Conservation (phyloP, 2,888 invertebrate species). For the Andrena camellia region DNA sequence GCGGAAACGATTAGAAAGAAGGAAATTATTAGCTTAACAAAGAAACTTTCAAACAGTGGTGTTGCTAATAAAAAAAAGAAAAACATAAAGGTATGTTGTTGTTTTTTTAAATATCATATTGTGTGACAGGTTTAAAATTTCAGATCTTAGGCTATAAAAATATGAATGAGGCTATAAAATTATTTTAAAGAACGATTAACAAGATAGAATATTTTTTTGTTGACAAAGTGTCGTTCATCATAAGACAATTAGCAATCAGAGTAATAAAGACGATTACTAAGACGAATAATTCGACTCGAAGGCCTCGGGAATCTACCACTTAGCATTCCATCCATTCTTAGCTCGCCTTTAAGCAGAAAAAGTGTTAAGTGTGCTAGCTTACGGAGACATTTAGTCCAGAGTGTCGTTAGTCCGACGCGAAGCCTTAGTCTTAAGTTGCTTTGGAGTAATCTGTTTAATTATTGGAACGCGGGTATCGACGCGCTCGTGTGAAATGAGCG, state of each 20-base stretch:
- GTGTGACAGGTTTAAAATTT: neutral
- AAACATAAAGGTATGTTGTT: neutral
- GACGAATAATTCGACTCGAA: too few species aligned
- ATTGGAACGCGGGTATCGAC: neutral
- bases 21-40: constrained; percentile 32
- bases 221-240: too few species aligned
- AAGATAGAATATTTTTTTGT: too few species aligned
- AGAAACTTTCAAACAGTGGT: neutral
- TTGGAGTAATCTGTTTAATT: constrained; percentile 2
- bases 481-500: neutral
- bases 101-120: neutral
- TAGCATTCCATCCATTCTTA: too few species aligned
- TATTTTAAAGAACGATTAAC: too few species aligned
- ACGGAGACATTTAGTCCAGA: constrained; percentile 11
- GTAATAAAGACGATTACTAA: too few species aligned
- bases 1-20: constrained; percentile 43
- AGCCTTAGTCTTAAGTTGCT: constrained; percentile 7
- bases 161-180: neutral
- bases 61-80: constrained; percentile 32
- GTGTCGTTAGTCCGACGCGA: neutral
- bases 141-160: neutral
- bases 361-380: neutral
- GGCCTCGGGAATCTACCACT: too few species aligned
- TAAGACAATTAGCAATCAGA: too few species aligned
- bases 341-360: too few species aligned